Conservation (phyloP, 2,888 invertebrate genomes). For the Tiliacea aurago region DNA sequence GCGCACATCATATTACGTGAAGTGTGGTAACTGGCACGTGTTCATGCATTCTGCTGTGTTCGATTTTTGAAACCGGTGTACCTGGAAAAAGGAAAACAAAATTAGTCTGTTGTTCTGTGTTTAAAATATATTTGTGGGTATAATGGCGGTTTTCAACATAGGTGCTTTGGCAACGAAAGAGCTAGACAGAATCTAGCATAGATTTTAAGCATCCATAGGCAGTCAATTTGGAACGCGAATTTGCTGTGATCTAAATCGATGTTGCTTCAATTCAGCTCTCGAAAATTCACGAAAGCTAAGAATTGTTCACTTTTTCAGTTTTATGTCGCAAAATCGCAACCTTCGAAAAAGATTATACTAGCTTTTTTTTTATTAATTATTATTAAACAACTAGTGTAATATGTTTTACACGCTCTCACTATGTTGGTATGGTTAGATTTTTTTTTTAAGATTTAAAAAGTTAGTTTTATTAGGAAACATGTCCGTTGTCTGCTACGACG, state of each 20-base stretch:
- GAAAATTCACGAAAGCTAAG: not conserved
- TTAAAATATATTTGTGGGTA: not conserved
- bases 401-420: not conserved
- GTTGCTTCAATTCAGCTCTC: not conserved
- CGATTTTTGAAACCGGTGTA: slow-evolving; percentile 47
- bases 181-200: not conserved
- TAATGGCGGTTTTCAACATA: not conserved
- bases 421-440: not conserved
- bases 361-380: too few species aligned
- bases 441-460: not conserved
- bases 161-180: not conserved
- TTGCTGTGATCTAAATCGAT: not conserved
- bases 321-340: not conserved
- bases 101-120: slow-evolving; percentile 15
- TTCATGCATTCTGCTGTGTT: slow-evolving; percentile 50
- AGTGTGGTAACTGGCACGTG: slow-evolving; percentile 60
- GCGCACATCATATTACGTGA: slow-evolving; percentile 50
- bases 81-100: slow-evolving; percentile 56
- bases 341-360: too few species aligned
- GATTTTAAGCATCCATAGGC: not conserved
- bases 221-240: not conserved
- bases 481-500: not conserved
- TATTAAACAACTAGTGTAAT: not conserved
- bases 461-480: slow-evolving; percentile 7
- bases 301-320: not conserved